Percentiles rank a stretch among this genome's conserved stretches.
These are phyloP conservation scores for Catocala fraxini DNA, from an alignment of 2,888 invertebrate species.

Conservation along the genomic window DNA sequence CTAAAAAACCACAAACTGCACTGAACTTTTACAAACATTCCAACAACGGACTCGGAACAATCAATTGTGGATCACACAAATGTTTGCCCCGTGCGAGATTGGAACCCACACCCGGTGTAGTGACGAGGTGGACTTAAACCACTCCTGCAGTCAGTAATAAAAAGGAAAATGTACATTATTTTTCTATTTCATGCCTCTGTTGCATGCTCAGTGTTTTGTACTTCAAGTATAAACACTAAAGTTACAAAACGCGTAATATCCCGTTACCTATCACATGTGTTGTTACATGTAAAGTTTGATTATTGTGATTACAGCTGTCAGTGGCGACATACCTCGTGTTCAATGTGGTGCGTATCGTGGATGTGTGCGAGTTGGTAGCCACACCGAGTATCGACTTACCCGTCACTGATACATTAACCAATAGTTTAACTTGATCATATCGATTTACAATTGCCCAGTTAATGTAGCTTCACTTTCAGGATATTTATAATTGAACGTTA, in stretches of 20 bases:
- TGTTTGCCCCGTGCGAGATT: too few species aligned
- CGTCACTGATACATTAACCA: slow-evolving; percentile 83
- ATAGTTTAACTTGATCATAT: slow-evolving; percentile 83
- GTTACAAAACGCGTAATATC: neutral
- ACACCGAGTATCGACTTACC: slow-evolving; percentile 73
- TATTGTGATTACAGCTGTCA: slow-evolving; percentile 44
- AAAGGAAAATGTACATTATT: too few species aligned
- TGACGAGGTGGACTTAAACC: too few species aligned
- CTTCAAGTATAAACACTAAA: too few species aligned
- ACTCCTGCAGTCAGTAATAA: too few species aligned
- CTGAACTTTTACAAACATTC: too few species aligned
- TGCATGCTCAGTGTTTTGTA: too few species aligned
- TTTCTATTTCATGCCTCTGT: too few species aligned
- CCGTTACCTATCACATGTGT: neutral
- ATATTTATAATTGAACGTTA: neutral
- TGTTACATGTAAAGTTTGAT: slow-evolving; percentile 19
- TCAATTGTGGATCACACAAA: too few species aligned
- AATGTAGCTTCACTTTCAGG: slow-evolving; percentile 68
- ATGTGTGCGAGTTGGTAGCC: slow-evolving; percentile 74
- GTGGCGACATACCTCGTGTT: slow-evolving; percentile 50
- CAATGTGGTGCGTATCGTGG: slow-evolving; percentile 39
- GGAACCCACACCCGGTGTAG: too few species aligned
- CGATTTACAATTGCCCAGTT: slow-evolving; percentile 73
- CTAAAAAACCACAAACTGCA: too few species aligned
- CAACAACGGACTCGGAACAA: too few species aligned